Conservation (phyloP, 2,113 vertebrate species). For the Macaca nemestrina region DNA sequence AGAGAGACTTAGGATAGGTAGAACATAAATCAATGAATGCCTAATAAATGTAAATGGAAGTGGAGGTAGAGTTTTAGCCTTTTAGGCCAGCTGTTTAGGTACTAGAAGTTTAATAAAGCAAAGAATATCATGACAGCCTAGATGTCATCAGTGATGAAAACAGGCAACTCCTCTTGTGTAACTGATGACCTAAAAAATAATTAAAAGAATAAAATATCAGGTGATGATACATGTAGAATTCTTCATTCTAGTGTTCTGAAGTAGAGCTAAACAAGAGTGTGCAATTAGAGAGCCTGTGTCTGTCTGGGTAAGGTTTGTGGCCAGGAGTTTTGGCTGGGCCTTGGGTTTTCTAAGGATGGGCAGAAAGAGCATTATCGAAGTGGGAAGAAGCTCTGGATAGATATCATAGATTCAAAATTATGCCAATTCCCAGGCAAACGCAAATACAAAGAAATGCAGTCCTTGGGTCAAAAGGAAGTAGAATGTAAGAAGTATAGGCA, state of each 20-base stretch:
- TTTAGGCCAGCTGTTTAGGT: background rate
- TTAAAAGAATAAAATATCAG: background rate
- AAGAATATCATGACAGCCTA: background rate
- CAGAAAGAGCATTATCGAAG: background rate
- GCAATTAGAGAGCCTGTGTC: background rate
- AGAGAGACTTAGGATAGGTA: background rate
- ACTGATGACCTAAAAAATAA: background rate
- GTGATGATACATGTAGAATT: background rate
- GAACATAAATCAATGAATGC: background rate
- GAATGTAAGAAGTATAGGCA: background rate
- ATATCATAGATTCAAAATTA: background rate
- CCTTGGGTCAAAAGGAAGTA: background rate
- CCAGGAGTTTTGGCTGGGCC: background rate
- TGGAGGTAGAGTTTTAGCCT: background rate
- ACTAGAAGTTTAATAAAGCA: background rate
- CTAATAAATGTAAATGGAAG: background rate
- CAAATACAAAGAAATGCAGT: background rate
- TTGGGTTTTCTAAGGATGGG: background rate
- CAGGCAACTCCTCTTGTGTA: background rate
- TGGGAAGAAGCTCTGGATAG: background rate
- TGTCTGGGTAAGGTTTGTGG: background rate
- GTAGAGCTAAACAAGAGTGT: background rate
- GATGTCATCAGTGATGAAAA: background rate
- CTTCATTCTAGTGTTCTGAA: background rate
- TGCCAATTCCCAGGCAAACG: background rate